These are phyloP conservation scores for Stratiomys singularior DNA, from an alignment of 2,888 invertebrate genomes.

Conservation along the genomic window DNA sequence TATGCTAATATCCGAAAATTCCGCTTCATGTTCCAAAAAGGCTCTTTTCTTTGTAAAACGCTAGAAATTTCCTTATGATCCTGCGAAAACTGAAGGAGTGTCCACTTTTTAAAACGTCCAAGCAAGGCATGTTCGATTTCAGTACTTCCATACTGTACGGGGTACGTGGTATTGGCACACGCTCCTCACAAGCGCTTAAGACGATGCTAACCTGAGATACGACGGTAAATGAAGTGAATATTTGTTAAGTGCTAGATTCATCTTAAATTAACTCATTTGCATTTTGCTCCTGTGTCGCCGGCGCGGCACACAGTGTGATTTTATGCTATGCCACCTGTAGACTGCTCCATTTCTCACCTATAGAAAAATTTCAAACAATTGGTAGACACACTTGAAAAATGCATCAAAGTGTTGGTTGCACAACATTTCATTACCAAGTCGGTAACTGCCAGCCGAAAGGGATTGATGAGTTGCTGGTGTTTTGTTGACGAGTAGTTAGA, in stretches of 20 bases:
- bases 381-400: conserved; percentile 52
- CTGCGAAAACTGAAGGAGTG: too few relatives aligned
- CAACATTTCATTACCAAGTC: conserved; percentile 42
- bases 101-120: too few relatives aligned
- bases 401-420: conserved; percentile 27
- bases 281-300: conserved; percentile 18
- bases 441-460: not conserved
- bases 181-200: conserved; percentile 16
- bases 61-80: too few relatives aligned
- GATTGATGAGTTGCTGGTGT: conserved; percentile 43
- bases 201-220: conserved; percentile 31
- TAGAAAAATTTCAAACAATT: conserved; percentile 50
- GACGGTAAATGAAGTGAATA: conserved; percentile 42
- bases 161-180: conserved; percentile 21
- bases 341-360: conserved; percentile 51
- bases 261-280: conserved; percentile 47
- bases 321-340: not conserved
- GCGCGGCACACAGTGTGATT: not conserved
- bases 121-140: too few relatives aligned
- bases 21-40: too few relatives aligned
- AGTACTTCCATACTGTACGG: not conserved
- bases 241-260: conserved; percentile 45
- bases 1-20: too few relatives aligned
- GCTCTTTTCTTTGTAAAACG: too few relatives aligned
- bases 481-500: conserved; percentile 43